Evolutionary conservation across 2,888 invertebrate species (phyloP), one percentile per base, ranked within the genome.

Genomic region (Leistus spinibarbis): DNA sequence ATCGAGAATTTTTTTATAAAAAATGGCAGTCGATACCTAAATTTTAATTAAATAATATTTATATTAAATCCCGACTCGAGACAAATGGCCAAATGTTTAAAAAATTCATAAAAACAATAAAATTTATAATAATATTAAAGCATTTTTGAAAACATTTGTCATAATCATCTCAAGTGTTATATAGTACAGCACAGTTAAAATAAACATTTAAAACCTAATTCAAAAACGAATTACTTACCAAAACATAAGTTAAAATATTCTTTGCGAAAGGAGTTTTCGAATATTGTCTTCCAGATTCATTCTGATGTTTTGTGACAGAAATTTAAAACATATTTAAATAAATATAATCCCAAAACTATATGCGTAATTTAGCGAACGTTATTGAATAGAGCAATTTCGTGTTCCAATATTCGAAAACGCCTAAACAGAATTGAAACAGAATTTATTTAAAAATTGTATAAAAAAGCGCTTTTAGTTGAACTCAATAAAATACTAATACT

Each of bases 11-110:
- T 70, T 71, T 66, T 16, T 66, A 68, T 56, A 68, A 20, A 75
- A 72, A 75, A 75, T 75, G 75, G 75, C 75, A 69, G 75, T 69
- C 69, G 23, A 68, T 75, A 75, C 40, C 67, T 68, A 62, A 67
- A 62, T n/a, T 71, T 71, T 54, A 64, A 71, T 57, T 64, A 64
- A 62, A 20, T 73, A 67, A 40, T 16, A 66, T 66, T 16, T 66
- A 27, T 67, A 73, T 54, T 65, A 73, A 73, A 64, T 65, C 57
- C 13, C 17, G 53, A 53, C 64, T 70, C 24, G 70, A 63, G 63
- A 71, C 63, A 3, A 40, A 20, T 40, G 40, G 17, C 16, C 54
- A 71, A 72, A 72, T 72, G 72, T 72, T 72, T 66, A 27, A 24
- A 72, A 72, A 66, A 66, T 19, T 17, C 19, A 27, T 23, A 27